These are phyloP conservation scores for Emys orbicularis DNA, from an alignment of 2,797 vertebrate species.

Conservation along the genomic window DNA sequence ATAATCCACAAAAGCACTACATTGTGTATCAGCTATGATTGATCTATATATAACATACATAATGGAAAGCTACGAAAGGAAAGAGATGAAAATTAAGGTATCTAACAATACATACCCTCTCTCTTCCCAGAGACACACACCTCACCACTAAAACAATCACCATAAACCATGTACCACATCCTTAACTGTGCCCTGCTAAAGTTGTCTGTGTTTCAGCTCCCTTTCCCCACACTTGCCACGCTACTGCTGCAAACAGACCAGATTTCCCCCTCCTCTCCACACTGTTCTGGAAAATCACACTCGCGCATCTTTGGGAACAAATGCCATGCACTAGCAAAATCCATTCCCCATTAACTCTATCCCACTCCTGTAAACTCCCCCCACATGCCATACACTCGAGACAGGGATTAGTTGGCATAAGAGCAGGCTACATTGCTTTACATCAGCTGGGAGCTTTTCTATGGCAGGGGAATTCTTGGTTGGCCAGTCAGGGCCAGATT, in stretches of 20 bases:
- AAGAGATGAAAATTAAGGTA: background rate
- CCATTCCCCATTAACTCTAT: too few relatives aligned
- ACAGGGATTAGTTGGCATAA: background rate
- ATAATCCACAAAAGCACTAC: background rate
- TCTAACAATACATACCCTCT: background rate
- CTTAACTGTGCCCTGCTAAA: background rate
- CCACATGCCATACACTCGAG: background rate
- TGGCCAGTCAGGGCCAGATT: background rate
- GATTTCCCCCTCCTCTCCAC: too few relatives aligned
- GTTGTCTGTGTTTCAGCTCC: background rate
- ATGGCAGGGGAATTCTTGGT: background rate
- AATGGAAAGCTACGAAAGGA: background rate
- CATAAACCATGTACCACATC: background rate
- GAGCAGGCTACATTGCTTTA: background rate
- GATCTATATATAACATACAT: background rate
- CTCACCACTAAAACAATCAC: background rate
- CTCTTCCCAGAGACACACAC: background rate
- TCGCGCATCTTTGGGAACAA: too few relatives aligned
- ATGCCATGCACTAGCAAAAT: too few relatives aligned
- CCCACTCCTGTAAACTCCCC: too few relatives aligned
- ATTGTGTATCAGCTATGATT: background rate
- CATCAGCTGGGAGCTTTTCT: background rate
- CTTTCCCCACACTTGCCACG: too few relatives aligned
- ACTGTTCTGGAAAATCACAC: too few relatives aligned
- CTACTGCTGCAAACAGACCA: too few relatives aligned